Evolutionary conservation across 2,797 vertebrate species (phyloP), one percentile per base, ranked within the genome.

Genomic region (Xerus rutilus): DNA sequence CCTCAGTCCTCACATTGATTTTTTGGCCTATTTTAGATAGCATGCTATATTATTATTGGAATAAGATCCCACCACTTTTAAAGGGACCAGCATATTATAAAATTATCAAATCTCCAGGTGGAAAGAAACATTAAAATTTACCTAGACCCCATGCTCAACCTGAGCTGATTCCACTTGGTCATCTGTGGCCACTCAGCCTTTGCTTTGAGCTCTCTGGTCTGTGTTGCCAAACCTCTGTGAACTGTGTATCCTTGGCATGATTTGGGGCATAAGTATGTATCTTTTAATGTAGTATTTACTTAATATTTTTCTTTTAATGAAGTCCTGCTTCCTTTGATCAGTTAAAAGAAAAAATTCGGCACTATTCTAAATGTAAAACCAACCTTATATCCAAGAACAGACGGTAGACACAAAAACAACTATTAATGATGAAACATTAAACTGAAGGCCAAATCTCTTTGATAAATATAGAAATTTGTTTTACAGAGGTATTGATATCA

Each of bases 231-330:
- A 81, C 20, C 35, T 13, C 6, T 72, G 20, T 79, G 25, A 62
- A 23, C 11, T 62, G 5, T 5, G 14, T 5, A 30, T 15, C 4
- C 14, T 6, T 84, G 28, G 5, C 21, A 14, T 77, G 35, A 57
- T 70, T 30, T 28, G 3, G 9, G 47, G 9, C 35, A 45, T 39
- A 69, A 9, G 20, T 59, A 2, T 81, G 14, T 85, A n/a, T 15
- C 54, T 62, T 81, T 25, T 72, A 85, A 84, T 35, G 32, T 67
- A 86, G 65, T 73, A 23, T 77, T 96, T 74, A 62, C 64, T 95
- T 64, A 86, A 17, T 72, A 57, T 67, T 79, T 93, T 85, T 39
- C 52, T 64, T 39, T 77, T 59, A 10, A 28, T 79, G 8, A 17
- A 52, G 13, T 69, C n/a, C 32, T 73, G 28, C 54, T 93, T 95